These are phyloP conservation scores for Callochromis pleurospilus DNA, from an alignment of 2,113 vertebrate genomes.

Conservation along the genomic window DNA sequence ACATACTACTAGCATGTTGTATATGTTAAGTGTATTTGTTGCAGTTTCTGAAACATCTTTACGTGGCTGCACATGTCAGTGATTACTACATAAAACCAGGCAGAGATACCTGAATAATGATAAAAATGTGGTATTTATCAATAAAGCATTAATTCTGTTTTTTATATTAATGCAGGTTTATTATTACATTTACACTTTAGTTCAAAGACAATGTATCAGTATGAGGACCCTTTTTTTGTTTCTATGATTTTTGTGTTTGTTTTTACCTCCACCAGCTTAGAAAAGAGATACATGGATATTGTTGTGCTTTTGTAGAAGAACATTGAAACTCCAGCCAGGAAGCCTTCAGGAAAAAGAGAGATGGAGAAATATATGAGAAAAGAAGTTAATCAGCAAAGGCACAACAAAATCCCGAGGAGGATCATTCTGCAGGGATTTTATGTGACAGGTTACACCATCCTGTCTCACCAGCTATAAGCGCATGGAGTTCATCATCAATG, in stretches of 20 bases:
- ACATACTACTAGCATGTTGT: background rate
- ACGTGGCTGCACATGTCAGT: background rate
- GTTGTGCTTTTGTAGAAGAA: conserved; percentile 99
- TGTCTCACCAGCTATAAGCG: conserved; percentile 86
- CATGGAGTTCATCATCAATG: conserved; percentile 94
- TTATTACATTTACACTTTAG: background rate
- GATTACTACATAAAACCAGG: background rate
- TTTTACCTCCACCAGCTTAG: conserved; percentile 95
- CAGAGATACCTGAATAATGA: background rate
- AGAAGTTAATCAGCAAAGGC: background rate
- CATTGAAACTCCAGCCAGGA: conserved; percentile 94
- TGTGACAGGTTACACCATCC: background rate
- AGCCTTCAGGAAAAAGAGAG: conserved; percentile 67
- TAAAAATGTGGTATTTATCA: background rate
- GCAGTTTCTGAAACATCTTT: background rate
- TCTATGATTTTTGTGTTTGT: background rate
- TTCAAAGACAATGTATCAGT: background rate
- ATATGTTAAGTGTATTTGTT: background rate
- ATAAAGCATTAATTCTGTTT: background rate
- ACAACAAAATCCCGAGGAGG: background rate
- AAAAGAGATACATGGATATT: conserved; percentile 98
- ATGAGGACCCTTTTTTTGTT: background rate
- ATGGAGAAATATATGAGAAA: background rate
- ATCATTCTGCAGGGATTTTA: background rate
- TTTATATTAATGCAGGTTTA: background rate